Evolutionary conservation across 2,113 vertebrate species (phyloP), one percentile per base, ranked within the genome.

Genomic region (Dipodomys merriami): DNA sequence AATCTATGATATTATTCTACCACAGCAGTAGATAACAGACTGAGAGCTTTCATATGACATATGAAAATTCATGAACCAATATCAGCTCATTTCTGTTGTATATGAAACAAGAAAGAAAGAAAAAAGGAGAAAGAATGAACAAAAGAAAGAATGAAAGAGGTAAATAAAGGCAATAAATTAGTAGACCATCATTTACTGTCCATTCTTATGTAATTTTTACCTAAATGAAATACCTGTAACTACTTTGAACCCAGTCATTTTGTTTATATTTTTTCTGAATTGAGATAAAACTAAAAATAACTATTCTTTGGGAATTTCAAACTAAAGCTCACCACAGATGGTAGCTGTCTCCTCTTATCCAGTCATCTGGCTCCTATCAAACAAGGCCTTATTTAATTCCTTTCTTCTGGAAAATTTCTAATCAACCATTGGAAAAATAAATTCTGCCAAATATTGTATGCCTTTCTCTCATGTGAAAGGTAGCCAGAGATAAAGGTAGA

Each of bases 391-490:
- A 71, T 94, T 97, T 92, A 90, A 53, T 93, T 85, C 20, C 23
- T 97, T 93, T 91, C 94, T 94, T 67, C 89, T 96, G 83, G 80
- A 96, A 95, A 97, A 95, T 91, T 95, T 96, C 88, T 90, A 90
- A 88, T 95, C 86, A 95, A 86, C 84, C 76, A 20, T 73, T 78
- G 49, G 90, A 93, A 95, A 96, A 92, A 57, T 65, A n/a, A 93
- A 81, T 30, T 53, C 57, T 64, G 57, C 64, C 77, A 82, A 88
- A 49, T 27, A 27, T 2, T 72, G 4, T 25, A 13, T 65, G 25
- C 20, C 44, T 25, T 9, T 6, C 4, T 30, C 22, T 22, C 20
- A 46, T 67, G 67, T 33, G 6, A 57, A 85, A 5, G 0, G 4
- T 33, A 86, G 94, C 27, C 72, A 83, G 96, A 87, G 67, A 95